phyloP scores from a whole-genome alignment of 37 sponge, comb jelly and placozoan species.

The Dysidea cf. avara region DNA sequence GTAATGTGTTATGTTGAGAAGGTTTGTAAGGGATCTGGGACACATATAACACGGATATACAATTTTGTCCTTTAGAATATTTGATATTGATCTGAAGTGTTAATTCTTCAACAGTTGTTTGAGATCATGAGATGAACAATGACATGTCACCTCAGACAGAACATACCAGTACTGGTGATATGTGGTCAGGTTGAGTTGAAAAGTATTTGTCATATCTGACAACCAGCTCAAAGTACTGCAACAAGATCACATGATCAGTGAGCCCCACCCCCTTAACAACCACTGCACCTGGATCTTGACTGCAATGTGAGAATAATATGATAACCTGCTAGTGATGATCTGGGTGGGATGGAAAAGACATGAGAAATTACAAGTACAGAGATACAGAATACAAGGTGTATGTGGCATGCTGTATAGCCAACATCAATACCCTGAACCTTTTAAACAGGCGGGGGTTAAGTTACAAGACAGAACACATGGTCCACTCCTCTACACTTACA shows the following conservation, averaged over 20 bases:
- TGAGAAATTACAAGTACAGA: neutral
- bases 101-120: no score
- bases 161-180: slow-evolving; percentile 67
- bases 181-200: slow-evolving; percentile 27
- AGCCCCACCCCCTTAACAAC: neutral
- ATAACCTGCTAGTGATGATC: slow-evolving; percentile 59
- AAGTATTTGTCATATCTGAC: slow-evolving; percentile 91
- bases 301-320: slow-evolving; percentile 55
- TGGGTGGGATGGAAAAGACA: slow-evolving; percentile 11
- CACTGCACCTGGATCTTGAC: slow-evolving; percentile 57
- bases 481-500: slow-evolving; percentile 23
- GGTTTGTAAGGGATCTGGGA: no score
- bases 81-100: no score
- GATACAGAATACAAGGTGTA: neutral
- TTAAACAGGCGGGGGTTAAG: no score
- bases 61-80: no score
- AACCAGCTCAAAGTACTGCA: slow-evolving; percentile 83
- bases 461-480: no score
- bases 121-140: no score
- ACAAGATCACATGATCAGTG: neutral
- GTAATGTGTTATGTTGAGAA: no score
- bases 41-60: no score
- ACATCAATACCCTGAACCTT: no score
- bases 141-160: no score
- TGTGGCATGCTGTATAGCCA: neutral